phyloP scores from a whole-genome alignment of 2,797 vertebrate genomes.

The Poeciliopsis gracilis region DNA sequence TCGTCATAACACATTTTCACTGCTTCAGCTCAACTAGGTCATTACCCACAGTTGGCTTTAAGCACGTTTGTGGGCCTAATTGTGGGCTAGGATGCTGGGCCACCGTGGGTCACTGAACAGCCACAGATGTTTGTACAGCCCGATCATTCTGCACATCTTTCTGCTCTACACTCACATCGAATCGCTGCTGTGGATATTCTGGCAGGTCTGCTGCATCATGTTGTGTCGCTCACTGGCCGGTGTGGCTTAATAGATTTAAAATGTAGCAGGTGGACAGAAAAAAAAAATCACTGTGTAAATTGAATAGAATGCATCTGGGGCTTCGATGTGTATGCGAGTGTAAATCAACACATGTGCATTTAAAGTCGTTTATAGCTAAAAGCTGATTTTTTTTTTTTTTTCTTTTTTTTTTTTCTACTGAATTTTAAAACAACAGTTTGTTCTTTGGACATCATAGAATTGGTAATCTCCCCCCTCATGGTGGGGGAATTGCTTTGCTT shows the following conservation, averaged over 20 bases:
- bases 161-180: constrained; percentile 9
- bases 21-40: constrained; percentile 20
- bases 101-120: constrained; percentile 30
- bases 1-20: constrained; percentile 31
- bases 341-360: constrained; percentile 20
- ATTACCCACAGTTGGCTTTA: constrained; percentile 13
- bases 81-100: constrained; percentile 19
- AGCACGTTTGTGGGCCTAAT: constrained; percentile 15
- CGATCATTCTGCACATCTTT: background rate
- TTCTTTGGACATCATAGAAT: constrained; percentile 70
- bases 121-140: background rate
- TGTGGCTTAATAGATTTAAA: constrained; percentile 40
- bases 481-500: constrained; percentile 66
- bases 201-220: constrained; percentile 11
- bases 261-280: constrained; percentile 20
- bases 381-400: constrained; percentile 44
- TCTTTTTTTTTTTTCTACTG: background rate
- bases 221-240: constrained; percentile 6
- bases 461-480: constrained; percentile 70
- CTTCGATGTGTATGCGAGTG: constrained; percentile 9
- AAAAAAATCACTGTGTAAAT: constrained; percentile 16
- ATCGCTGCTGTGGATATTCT: constrained; percentile 19
- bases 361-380: constrained; percentile 30
- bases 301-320: constrained; percentile 16
- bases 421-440: constrained; percentile 57